A percentile compares a stretch with the other conserved stretches of the same genome.
Evolutionary conservation across 2,888 invertebrate genomes (phyloP).

Genomic region (Limnephilus marmoratus): DNA sequence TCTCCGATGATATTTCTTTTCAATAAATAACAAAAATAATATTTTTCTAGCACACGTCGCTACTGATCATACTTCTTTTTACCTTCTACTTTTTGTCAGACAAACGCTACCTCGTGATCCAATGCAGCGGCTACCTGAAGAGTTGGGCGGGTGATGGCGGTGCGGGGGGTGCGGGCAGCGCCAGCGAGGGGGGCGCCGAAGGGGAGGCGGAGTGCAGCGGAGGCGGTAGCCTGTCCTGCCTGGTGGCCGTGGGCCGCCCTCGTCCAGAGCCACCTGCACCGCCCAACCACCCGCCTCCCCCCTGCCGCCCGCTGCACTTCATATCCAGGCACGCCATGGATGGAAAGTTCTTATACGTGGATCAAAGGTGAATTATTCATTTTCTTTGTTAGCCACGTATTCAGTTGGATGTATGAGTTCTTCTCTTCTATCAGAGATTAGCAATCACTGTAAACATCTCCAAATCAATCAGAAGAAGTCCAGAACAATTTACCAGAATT

Average conservation of each 20-base stretch:
- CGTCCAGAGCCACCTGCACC: slow-evolving; percentile 77
- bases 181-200: slow-evolving; percentile 79
- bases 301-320: slow-evolving; percentile 83
- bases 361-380: slow-evolving; percentile 85
- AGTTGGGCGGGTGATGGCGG: slow-evolving; percentile 91
- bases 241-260: slow-evolving; percentile 91
- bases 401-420: too few relatives aligned
- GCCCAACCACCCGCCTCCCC: slow-evolving; percentile 73
- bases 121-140: slow-evolving; percentile 95
- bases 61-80: too few relatives aligned
- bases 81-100: slow-evolving; percentile 73
- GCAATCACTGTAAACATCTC: too few relatives aligned
- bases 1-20: too few relatives aligned
- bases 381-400: too few relatives aligned
- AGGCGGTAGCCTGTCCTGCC: slow-evolving; percentile 86
- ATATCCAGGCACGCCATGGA: slow-evolving; percentile 91
- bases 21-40: too few relatives aligned
- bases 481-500: too few relatives aligned
- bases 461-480: too few relatives aligned
- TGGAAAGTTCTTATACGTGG: slow-evolving; percentile 94
- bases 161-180: slow-evolving; percentile 75
- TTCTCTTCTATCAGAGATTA: too few relatives aligned
- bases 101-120: slow-evolving; percentile 91
- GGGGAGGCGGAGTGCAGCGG: slow-evolving; percentile 74
- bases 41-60: too few relatives aligned